These are phyloP conservation scores for Phataginus tetradactyla DNA, from an alignment of 2,797 vertebrate species.

Conservation along the genomic window DNA sequence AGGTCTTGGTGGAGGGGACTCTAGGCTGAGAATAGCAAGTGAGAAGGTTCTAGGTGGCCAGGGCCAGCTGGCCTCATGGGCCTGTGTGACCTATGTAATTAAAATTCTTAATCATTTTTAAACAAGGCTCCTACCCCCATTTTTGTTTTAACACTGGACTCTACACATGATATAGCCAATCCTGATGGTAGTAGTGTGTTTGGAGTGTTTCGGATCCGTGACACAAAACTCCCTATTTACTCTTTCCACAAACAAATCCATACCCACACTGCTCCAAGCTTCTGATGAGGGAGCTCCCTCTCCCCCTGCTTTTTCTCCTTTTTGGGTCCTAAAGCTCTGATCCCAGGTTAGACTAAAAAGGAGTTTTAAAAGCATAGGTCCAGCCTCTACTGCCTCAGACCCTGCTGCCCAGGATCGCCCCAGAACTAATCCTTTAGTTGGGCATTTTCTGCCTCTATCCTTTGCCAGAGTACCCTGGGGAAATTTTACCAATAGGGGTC, in stretches of 20 bases:
- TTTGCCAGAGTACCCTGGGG: not conserved
- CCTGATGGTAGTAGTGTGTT: not conserved
- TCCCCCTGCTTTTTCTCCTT: not conserved
- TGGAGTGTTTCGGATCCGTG: not conserved
- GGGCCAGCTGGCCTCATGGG: not conserved
- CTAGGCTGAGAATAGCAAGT: not conserved
- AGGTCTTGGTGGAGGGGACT: not conserved
- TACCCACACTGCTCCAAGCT: not conserved
- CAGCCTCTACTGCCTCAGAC: not conserved
- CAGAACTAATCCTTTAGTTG: not conserved
- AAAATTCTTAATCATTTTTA: not conserved
- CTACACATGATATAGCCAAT: not conserved
- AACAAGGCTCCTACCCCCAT: not conserved
- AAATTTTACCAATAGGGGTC: not conserved
- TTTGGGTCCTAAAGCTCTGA: not conserved
- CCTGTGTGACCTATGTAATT: not conserved
- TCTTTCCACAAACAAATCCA: not conserved
- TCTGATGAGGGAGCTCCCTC: not conserved
- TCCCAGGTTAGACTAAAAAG: not conserved
- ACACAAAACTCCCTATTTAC: not conserved
- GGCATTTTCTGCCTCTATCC: not conserved
- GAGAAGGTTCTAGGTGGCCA: not conserved
- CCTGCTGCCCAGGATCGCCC: not conserved
- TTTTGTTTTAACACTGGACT: not conserved
- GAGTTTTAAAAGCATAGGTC: not conserved